phyloP scores from a whole-genome alignment of 2,888 invertebrate species.

The Pyrocoelia pectoralis region DNA sequence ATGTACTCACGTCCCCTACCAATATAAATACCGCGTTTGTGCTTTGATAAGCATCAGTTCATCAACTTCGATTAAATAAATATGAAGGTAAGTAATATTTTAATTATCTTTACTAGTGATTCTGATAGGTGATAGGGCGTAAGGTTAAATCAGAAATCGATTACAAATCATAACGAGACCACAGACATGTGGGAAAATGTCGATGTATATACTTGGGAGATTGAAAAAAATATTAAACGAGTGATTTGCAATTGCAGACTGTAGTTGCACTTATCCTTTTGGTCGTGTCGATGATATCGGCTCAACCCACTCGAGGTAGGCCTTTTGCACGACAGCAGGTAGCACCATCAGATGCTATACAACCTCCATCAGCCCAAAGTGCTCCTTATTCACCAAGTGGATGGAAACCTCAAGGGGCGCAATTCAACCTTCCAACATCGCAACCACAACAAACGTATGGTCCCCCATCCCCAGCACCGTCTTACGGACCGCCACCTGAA shows the following conservation, averaged over 20 bases:
- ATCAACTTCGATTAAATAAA: slow-evolving; percentile 18
- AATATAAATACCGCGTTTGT: slow-evolving; percentile 33
- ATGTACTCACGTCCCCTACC: slow-evolving; percentile 31
- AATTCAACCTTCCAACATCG: slow-evolving; percentile 57
- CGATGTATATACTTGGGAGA: slow-evolving; percentile 47
- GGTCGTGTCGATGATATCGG: slow-evolving; percentile 56
- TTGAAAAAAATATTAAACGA: background rate
- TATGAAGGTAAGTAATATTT: slow-evolving; percentile 39
- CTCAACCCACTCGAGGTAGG: slow-evolving; percentile 59
- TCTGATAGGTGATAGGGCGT: background rate
- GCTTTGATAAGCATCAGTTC: slow-evolving; percentile 37
- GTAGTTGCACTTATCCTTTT: slow-evolving; percentile 53
- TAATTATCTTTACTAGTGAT: no score
- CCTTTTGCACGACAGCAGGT: slow-evolving; percentile 49
- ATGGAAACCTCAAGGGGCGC: slow-evolving; percentile 60
- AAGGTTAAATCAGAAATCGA: background rate
- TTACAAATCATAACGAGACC: slow-evolving; percentile 26
- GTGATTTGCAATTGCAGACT: slow-evolving; percentile 15
- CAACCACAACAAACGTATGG: slow-evolving; percentile 47
- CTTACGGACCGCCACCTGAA: slow-evolving; percentile 51
- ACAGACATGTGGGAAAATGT: slow-evolving; percentile 46
- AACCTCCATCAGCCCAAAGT: slow-evolving; percentile 31
- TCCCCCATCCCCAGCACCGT: slow-evolving; percentile 45
- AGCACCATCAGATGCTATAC: slow-evolving; percentile 13
- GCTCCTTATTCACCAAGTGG: slow-evolving; percentile 60